A percentile compares a stretch with the other conserved stretches of the same genome.
Evolutionary conservation across 2,113 vertebrate species (phyloP).

Genomic region (Glaucomys volans): DNA sequence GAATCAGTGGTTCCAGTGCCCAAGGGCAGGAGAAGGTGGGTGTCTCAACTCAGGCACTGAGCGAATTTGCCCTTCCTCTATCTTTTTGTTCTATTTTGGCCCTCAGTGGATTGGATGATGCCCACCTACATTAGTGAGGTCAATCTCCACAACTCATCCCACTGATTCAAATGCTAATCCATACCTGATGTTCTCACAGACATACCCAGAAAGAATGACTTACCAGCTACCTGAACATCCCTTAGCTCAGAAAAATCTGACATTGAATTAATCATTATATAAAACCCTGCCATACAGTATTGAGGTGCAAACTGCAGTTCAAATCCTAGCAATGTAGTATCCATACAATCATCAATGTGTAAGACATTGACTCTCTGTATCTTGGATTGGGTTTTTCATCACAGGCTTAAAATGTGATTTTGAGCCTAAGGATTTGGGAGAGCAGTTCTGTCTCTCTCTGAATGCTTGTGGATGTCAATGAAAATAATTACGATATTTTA

Average conservation of each 20-base stretch:
- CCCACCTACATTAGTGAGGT: background rate
- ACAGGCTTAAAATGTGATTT: background rate
- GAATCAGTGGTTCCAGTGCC: too few species aligned
- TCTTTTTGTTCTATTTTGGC: background rate
- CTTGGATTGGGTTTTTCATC: background rate
- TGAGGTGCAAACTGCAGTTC: background rate
- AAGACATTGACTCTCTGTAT: background rate
- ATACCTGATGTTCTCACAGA: background rate
- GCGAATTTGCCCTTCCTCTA: background rate
- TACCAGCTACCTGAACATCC: background rate
- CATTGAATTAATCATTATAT: background rate
- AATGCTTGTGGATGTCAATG: background rate
- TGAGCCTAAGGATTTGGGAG: background rate
- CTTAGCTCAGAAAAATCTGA: background rate
- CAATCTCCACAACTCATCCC: background rate
- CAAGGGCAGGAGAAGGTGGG: background rate
- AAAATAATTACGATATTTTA: slow-evolving; percentile 30
- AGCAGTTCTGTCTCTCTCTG: background rate
- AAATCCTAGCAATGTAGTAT: background rate
- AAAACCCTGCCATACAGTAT: background rate
- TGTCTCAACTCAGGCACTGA: background rate
- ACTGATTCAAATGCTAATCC: background rate
- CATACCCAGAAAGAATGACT: background rate
- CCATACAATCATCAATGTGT: too few species aligned
- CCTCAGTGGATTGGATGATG: background rate